Evolutionary conservation across 2,888 invertebrate genomes (phyloP).

Genomic region (Thereva nobilitata): DNA sequence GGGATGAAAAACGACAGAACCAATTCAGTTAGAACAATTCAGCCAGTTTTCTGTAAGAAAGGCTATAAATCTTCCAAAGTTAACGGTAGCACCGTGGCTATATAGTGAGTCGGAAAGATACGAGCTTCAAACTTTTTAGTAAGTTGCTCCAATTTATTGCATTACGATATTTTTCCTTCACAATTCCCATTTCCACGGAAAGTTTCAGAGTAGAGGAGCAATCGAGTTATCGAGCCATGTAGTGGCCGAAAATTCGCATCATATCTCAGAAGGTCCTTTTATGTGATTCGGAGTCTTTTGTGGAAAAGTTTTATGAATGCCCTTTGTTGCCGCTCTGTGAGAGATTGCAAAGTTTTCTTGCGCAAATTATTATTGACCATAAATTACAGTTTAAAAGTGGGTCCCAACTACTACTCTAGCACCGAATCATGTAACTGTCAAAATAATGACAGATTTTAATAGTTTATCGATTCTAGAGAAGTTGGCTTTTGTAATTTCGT

Average conservation of each 20-base stretch:
- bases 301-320: conserved; percentile 26
- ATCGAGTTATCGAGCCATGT: conserved; percentile 28
- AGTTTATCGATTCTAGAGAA: too few species aligned
- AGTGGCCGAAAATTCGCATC: conserved; percentile 9
- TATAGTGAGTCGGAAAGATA: conserved; percentile 23
- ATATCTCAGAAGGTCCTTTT: conserved; percentile 8
- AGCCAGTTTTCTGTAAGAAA: conserved; percentile 32
- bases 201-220: background rate
- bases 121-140: conserved; percentile 34
- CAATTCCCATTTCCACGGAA: conserved; percentile 5
- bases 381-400: too few species aligned
- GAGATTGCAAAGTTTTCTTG: background rate
- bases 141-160: conserved; percentile 33
- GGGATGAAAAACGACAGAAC: conserved; percentile 30
- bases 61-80: conserved; percentile 28
- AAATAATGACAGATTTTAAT: too few species aligned
- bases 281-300: conserved; percentile 9
- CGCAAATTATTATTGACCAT: too few species aligned
- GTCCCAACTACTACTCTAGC: too few species aligned
- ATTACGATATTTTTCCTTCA: conserved; percentile 26
- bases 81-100: conserved; percentile 28
- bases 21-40: conserved; percentile 35
- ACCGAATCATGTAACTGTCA: too few species aligned
- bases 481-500: too few species aligned
- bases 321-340: conserved; percentile 18